A percentile compares a stretch with the other conserved stretches of the same genome.
Conservation (phyloP, 2,113 vertebrate species). For the Tyto alba region DNA sequence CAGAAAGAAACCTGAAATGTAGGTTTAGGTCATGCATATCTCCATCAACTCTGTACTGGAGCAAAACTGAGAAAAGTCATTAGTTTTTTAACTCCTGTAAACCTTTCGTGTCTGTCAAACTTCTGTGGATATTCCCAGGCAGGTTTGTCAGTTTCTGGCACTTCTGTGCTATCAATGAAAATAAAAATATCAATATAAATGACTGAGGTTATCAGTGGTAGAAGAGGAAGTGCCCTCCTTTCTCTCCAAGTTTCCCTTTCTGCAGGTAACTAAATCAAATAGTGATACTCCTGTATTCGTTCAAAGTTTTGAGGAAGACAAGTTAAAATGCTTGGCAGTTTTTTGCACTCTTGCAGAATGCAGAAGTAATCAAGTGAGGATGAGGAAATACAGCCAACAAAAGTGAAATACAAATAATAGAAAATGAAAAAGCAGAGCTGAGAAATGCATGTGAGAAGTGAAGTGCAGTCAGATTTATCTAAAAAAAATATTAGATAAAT, state of each 20-base stretch:
- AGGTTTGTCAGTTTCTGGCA: no score
- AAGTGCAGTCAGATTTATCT: neutral
- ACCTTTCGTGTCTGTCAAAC: neutral
- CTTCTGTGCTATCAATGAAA: no score
- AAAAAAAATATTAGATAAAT: neutral
- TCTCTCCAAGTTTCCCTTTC: slow-evolving; percentile 64
- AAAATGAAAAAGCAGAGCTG: neutral
- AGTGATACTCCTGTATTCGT: neutral
- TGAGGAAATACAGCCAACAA: neutral
- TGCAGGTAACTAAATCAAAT: slow-evolving; percentile 63
- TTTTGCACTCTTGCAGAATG: neutral
- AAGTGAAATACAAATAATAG: neutral
- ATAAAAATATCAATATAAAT: no score
- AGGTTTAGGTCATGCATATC: neutral
- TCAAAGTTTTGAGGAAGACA: neutral
- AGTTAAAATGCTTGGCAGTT: neutral
- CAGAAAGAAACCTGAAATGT: neutral
- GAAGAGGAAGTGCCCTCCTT: slow-evolving; percentile 73
- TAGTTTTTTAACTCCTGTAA: neutral
- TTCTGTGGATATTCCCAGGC: no score
- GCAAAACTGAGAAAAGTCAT: neutral
- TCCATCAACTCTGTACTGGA: neutral
- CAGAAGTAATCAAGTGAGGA: neutral
- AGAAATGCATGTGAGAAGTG: neutral
- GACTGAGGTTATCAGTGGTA: no score